Percentiles rank a stretch among this genome's conserved stretches.
Conservation (phyloP, 2,797 vertebrate species). For the Coranthus polyacanthus region DNA sequence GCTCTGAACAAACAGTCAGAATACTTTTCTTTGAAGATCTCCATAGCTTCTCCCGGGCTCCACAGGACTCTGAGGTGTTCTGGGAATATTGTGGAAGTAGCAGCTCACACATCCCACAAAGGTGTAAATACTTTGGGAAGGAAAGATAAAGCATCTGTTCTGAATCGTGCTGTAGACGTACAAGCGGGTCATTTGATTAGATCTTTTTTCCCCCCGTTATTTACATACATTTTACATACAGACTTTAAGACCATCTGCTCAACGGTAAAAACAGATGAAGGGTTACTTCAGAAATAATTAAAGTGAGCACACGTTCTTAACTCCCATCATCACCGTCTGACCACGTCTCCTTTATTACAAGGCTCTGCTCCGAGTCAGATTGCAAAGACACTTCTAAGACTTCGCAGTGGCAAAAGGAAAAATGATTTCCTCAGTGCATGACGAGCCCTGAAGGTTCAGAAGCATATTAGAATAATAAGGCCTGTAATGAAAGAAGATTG, state of each 20-base stretch:
- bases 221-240: background rate
- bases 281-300: constrained; percentile 1
- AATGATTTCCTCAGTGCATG: constrained; percentile 16
- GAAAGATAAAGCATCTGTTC: background rate
- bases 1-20: constrained; percentile 25
- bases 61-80: constrained; percentile 14
- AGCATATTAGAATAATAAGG: constrained; percentile 11
- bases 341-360: background rate
- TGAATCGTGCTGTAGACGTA: constrained; percentile 13
- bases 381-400: constrained; percentile 20
- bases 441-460: background rate
- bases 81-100: constrained; percentile 16
- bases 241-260: constrained; percentile 8
- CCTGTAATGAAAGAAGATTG: constrained; percentile 10
- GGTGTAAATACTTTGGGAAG: constrained; percentile 35
- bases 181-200: constrained; percentile 23
- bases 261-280: background rate
- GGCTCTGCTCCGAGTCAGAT: constrained; percentile 27
- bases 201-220: constrained; percentile 14
- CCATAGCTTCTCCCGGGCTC: background rate
- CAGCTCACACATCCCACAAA: constrained; percentile 31
- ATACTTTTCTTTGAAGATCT: constrained; percentile 46
- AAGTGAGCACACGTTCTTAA: background rate
- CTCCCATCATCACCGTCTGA: background rate
- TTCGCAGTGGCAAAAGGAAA: background rate